Conservation (phyloP, 2,888 invertebrate genomes). For the Mesopsocus fuscifrons region DNA sequence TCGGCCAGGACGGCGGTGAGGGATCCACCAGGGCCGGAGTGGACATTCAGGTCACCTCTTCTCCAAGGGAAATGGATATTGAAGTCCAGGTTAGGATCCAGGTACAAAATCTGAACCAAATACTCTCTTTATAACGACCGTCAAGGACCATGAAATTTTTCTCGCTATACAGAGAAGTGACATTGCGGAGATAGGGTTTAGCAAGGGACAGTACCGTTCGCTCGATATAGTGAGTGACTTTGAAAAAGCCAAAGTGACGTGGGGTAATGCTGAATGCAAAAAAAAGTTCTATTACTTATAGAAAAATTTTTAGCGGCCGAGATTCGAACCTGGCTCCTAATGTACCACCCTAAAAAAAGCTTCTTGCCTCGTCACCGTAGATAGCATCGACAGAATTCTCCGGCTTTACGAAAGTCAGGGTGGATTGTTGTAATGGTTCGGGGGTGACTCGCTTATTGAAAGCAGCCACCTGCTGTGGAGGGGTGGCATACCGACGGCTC, state of each 20-base stretch:
- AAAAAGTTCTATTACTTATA: too few relatives aligned
- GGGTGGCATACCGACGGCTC: conserved; percentile 58
- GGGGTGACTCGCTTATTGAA: conserved; percentile 65
- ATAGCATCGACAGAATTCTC: conserved; percentile 41
- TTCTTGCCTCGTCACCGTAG: conserved; percentile 64
- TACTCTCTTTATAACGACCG: too few relatives aligned
- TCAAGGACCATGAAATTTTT: too few relatives aligned
- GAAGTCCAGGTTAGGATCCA: conserved; percentile 49
- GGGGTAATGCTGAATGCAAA: too few relatives aligned
- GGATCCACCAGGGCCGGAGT: conserved; percentile 67
- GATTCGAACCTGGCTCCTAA: too few relatives aligned
- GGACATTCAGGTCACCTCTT: conserved; percentile 74
- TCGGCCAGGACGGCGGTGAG: conserved; percentile 67
- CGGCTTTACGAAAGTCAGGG: background rate
- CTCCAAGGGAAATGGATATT: conserved; percentile 81
- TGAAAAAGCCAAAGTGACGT: too few relatives aligned
- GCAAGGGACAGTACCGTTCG: too few relatives aligned
- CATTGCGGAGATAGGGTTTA: too few relatives aligned
- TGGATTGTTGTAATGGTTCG: conserved; percentile 32
- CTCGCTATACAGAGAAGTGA: too few relatives aligned
- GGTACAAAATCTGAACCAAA: conserved; percentile 39
- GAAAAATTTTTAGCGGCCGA: too few relatives aligned
- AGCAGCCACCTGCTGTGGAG: conserved; percentile 75
- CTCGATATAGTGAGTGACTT: too few relatives aligned
- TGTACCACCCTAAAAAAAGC: too few relatives aligned